phyloP scores from a whole-genome alignment of 2,888 invertebrate species.

The Brachyopa scutellaris region DNA sequence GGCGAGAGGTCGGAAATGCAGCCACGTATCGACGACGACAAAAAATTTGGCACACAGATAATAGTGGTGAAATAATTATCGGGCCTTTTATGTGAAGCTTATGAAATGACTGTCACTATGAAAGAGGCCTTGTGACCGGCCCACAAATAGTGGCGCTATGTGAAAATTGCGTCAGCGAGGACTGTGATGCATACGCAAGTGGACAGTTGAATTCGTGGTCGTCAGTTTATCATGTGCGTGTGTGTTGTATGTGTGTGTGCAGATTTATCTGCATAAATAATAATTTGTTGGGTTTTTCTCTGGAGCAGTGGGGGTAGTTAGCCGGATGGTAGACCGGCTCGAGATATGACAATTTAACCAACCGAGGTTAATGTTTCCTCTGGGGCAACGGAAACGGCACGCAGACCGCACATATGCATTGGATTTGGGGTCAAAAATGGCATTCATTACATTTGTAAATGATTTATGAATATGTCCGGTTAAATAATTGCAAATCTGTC shows the following conservation, averaged over 20 bases:
- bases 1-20: constrained; percentile 33
- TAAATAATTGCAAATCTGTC: constrained; percentile 65
- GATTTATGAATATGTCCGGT: constrained; percentile 68
- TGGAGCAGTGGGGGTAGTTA: background rate
- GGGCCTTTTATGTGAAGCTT: constrained; percentile 48
- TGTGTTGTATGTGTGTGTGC: background rate
- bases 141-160: constrained; percentile 5
- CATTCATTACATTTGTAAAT: constrained; percentile 69
- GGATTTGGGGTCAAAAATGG: constrained; percentile 49
- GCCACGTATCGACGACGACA: constrained; percentile 21
- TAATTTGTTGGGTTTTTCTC: constrained; percentile 50
- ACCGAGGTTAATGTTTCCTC: constrained; percentile 56
- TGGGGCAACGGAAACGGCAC: constrained; percentile 40
- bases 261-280: constrained; percentile 67
- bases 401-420: constrained; percentile 58
- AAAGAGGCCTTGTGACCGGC: background rate
- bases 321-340: background rate
- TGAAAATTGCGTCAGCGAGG: constrained; percentile 47
- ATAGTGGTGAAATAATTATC: constrained; percentile 70
- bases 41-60: constrained; percentile 57
- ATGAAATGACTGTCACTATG: constrained; percentile 40
- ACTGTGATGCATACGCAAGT: constrained; percentile 42
- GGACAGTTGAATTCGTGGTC: constrained; percentile 37
- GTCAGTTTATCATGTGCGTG: background rate
- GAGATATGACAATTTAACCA: constrained; percentile 46